These are phyloP conservation scores for Bombylius discolor DNA, from an alignment of 2,888 invertebrate genomes.

Conservation along the genomic window DNA sequence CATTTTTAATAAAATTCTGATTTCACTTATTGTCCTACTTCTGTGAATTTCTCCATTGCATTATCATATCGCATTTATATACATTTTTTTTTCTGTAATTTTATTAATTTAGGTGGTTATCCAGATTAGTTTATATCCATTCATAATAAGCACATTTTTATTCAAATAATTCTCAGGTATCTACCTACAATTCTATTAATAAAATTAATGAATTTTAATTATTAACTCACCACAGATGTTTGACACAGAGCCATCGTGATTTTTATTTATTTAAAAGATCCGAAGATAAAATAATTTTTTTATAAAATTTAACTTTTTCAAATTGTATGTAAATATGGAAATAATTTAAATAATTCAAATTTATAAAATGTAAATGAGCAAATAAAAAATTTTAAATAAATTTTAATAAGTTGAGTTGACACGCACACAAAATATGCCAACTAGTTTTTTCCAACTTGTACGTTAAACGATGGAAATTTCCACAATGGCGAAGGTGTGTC, in stretches of 20 bases:
- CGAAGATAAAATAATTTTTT: background rate
- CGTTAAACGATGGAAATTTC: constrained; percentile 10
- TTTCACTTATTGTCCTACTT: too few species aligned
- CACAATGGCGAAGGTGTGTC: constrained; percentile 12
- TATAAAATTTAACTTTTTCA: background rate
- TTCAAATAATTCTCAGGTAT: background rate
- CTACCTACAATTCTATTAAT: background rate
- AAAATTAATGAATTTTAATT: background rate
- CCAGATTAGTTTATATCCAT: too few species aligned
- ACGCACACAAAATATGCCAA: background rate
- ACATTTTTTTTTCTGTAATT: too few species aligned
- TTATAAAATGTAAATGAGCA: background rate
- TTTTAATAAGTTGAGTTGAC: too few species aligned
- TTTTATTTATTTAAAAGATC: background rate
- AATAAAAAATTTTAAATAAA: background rate
- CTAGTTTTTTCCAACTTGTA: constrained; percentile 8
- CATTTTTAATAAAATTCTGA: too few species aligned
- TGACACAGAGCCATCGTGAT: constrained; percentile 54
- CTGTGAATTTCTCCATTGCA: too few species aligned
- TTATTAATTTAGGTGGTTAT: too few species aligned
- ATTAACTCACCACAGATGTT: constrained; percentile 47
- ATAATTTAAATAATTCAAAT: background rate
- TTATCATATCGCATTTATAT: too few species aligned
- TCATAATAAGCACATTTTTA: too few species aligned
- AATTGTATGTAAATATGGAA: background rate